phyloP scores from a whole-genome alignment of 2,797 vertebrate species.

The Apodemus agrarius region DNA sequence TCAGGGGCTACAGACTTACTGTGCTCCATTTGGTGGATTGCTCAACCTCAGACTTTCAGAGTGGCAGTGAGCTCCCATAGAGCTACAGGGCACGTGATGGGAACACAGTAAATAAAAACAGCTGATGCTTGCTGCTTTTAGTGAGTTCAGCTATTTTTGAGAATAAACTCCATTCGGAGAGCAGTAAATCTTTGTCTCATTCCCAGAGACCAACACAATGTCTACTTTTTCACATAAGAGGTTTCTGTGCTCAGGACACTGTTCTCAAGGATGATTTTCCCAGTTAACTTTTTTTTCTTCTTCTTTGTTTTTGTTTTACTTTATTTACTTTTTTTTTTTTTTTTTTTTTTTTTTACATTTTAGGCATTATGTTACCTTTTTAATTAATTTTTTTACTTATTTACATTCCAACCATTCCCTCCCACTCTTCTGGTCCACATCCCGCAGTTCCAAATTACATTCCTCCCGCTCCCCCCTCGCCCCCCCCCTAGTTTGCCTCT shows the following conservation, averaged over 20 bases:
- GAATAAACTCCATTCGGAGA: not conserved
- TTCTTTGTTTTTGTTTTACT: not conserved
- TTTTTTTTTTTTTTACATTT: not conserved
- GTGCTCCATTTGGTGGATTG: not conserved
- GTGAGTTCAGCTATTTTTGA: not conserved
- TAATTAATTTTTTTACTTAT: not conserved
- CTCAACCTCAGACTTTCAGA: not conserved
- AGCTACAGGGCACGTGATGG: not conserved
- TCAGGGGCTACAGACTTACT: too few species aligned
- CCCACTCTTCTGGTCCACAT: not conserved
- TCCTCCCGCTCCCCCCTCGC: too few species aligned
- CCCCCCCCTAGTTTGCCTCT: fast-evolving
- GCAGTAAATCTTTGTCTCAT: not conserved
- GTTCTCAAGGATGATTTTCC: not conserved
- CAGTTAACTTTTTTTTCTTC: not conserved
- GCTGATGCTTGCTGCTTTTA: not conserved
- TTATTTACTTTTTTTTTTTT: not conserved
- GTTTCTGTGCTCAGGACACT: not conserved
- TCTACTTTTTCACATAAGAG: not conserved
- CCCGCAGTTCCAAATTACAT: not conserved
- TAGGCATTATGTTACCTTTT: not conserved
- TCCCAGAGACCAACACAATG: not conserved
- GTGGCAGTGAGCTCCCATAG: not conserved
- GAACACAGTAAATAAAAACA: not conserved
- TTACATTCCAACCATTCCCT: not conserved